Percentiles rank a stretch among this genome's conserved stretches.
Evolutionary conservation across 2,888 invertebrate species (phyloP).

Genomic region (Tetheella fluctuosa): DNA sequence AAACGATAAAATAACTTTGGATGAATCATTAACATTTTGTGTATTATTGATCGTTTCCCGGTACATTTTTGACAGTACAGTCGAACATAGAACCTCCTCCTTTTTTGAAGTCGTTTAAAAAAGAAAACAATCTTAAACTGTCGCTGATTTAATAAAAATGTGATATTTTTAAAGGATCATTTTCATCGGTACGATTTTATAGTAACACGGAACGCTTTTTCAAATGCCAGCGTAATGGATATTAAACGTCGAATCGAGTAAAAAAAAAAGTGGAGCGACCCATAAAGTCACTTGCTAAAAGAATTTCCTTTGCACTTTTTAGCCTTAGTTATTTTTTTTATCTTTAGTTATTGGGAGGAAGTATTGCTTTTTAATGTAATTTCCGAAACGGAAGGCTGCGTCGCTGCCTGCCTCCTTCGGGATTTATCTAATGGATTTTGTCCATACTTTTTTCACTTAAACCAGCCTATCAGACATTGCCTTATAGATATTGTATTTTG

Average conservation of each 20-base stretch:
- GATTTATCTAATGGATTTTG: conserved; percentile 76
- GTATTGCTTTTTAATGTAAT: conserved; percentile 81
- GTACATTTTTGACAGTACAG: no score
- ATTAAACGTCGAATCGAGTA: conserved; percentile 10
- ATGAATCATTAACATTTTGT: no score
- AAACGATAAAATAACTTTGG: no score
- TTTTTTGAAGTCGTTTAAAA: no score
- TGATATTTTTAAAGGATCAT: neutral
- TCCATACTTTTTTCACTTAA: conserved; percentile 61
- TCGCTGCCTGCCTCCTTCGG: conserved; percentile 54
- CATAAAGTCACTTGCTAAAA: conserved; percentile 30
- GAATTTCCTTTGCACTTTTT: conserved; percentile 56
- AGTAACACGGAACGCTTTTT: conserved; percentile 4
- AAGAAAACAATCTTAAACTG: neutral
- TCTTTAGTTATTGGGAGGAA: conserved; percentile 66
- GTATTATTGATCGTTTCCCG: no score
- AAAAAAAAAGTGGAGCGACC: conserved; percentile 13
- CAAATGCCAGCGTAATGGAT: conserved; percentile 11
- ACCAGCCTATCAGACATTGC: conserved; percentile 57
- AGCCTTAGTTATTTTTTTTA: no score
- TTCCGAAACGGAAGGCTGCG: conserved; percentile 75
- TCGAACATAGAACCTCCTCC: no score
- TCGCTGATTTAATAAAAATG: neutral
- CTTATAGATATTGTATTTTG: conserved; percentile 22
- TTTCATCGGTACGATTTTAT: neutral